Evolutionary conservation across 2,888 invertebrate genomes (phyloP), one percentile per base, ranked within the genome.

Genomic region (Cephalotes varians): DNA sequence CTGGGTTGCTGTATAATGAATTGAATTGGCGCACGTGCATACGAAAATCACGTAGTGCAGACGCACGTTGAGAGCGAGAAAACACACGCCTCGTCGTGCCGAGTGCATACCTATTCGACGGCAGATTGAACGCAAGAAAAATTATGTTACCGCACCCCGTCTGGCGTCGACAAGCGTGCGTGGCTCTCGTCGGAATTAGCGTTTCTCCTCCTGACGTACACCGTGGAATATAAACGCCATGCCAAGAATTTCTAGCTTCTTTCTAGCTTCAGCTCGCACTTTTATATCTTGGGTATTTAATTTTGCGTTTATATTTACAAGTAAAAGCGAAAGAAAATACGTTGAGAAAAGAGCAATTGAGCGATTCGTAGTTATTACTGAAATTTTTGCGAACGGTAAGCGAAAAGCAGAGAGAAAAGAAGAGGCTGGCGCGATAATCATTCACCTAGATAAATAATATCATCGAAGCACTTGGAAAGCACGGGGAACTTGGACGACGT

Each of bases 401-500:
- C 21, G 34, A 62, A 12, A 9, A n/a, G 21, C 6, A 5, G 31
- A 4, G 7, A 3, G 31, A 34, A 34, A 25, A 2, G 18, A 34
- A 12, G 7, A 51, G 12, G 34, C 5, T 47, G 10, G 25, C 37
- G 37, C 0, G 12, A 6, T 7, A 31, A 6, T 47, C 44, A 25
- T 15, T 60, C 28, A 12, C 10, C 7, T 18, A 18, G 47, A 37
- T 25, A 72, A 40, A 15, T 5, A 44, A 28, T 18, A 10, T 6
- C 15, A 56, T 28, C n/a, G 58, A 44, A 15, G 15, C 12, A 40
- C 18, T n/a, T n/a, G n/a, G 37, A 87, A n/a, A n/a, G n/a, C n/a
- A n/a, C n/a, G n/a, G 71, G 87, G 86, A 91, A 91, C 91, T 92
- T 91, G 91, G 91, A 88, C 91, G 91, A 91, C 87, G 92, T 91